Evolutionary conservation across 2,113 vertebrate species (phyloP), one percentile per base, ranked within the genome.

Genomic region (Hippocampus abdominalis): DNA sequence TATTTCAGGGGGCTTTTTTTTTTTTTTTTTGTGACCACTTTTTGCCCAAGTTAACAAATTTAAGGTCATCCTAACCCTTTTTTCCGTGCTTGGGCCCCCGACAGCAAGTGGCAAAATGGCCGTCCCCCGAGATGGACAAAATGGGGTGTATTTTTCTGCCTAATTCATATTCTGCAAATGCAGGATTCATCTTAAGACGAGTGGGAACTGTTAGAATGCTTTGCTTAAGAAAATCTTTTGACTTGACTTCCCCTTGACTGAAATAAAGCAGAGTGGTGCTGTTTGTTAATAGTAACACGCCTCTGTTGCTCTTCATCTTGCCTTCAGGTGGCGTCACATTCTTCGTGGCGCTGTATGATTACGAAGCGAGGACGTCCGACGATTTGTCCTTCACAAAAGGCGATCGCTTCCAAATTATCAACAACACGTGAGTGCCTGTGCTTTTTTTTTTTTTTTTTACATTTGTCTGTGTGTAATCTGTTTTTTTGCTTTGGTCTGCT

Each of bases 321-420:
- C 71, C 29, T 40, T 16, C 85, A 99, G 97, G 96, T 80, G 96
- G 96, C 53, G 95, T 99, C 71, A 99, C 97, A 23, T 92, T 98
- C 90, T 98, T 99, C 86, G 97, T 99, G 85, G 96, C 97, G 76
- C 94, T 99, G 90, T 99, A 99, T 72, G 97, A 99, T 91, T 99
- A 99, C 74, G 97, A 99, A 93, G 97, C 96, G 69, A 94, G 97
- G 91, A 99, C 97, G 78, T 93, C 94, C 40, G 97, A 99, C 72
- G 97, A 99, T 81, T 94, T 99, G 87, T 99, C 97, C 10, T 99
- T 99, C 90, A 96, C 94, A 88, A 99, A 99, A 82, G 95, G 96
- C 27, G 96, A 99, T 92, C 93, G 96, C 80, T 99, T 98, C 93
- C 96, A 99, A 91, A 98, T 99, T 86, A 97, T 99, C 89, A 99